Conservation (phyloP, 2,113 vertebrate species). For the Ascaphus truei region DNA sequence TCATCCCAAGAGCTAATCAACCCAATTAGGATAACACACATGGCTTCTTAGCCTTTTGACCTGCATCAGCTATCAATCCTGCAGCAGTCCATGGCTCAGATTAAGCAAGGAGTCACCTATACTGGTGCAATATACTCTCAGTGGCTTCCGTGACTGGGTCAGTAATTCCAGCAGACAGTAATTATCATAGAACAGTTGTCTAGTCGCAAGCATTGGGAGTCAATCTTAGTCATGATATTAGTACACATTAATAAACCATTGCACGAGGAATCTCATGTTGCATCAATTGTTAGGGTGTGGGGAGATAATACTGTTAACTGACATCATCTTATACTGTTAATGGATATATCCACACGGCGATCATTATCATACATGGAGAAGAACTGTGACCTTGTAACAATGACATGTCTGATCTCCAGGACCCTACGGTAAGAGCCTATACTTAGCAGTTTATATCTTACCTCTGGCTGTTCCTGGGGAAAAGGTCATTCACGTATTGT, state of each 20-base stretch:
- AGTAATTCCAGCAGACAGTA: neutral
- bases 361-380: no score
- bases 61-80: constrained; percentile 3
- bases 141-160: neutral
- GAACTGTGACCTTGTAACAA: neutral
- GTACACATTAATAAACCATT: neutral
- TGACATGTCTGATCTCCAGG: neutral
- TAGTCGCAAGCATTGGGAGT: neutral
- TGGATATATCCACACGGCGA: constrained; percentile 7
- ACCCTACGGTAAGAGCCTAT: neutral
- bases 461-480: neutral
- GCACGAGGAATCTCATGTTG: neutral
- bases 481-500: neutral
- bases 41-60: neutral
- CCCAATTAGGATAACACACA: neutral
- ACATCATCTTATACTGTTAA: constrained; percentile 9
- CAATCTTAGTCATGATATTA: constrained; percentile 7
- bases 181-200: neutral
- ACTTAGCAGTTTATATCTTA: neutral
- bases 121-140: neutral
- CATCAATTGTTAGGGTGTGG: neutral
- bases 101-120: neutral
- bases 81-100: constrained; percentile 1
- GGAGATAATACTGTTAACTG: neutral
- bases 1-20: neutral